Evolutionary conservation across 2,113 vertebrate species (phyloP).

Genomic region (Petrocephalus microphthalmus): DNA sequence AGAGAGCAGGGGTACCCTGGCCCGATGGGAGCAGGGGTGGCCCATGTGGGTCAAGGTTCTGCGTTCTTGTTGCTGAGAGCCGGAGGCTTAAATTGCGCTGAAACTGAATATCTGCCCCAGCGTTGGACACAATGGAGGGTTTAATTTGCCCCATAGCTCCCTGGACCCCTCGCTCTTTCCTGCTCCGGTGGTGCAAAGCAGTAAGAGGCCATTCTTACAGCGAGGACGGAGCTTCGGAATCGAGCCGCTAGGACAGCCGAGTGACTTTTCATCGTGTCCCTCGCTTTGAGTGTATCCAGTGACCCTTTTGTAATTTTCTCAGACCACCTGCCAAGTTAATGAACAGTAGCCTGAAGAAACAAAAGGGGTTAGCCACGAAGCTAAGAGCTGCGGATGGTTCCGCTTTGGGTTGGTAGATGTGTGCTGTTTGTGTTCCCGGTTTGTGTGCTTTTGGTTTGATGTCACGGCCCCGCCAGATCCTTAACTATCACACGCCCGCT

Average conservation of each 20-base stretch:
- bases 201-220: slow-evolving; percentile 2
- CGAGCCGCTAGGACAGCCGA: neutral
- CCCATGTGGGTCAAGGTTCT: slow-evolving; percentile 18
- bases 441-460: neutral
- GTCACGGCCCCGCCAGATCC: neutral
- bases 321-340: neutral
- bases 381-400: neutral
- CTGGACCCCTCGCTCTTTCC: slow-evolving; percentile 19
- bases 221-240: neutral
- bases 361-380: neutral
- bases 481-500: neutral
- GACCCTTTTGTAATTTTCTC: too few relatives aligned
- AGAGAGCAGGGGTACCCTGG: neutral
- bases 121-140: slow-evolving; percentile 23
- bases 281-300: neutral
- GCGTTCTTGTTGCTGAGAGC: slow-evolving; percentile 3
- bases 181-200: slow-evolving; percentile 15
- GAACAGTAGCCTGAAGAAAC: neutral
- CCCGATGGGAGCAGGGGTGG: neutral
- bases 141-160: neutral
- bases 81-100: slow-evolving; percentile 18
- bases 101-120: slow-evolving; percentile 30
- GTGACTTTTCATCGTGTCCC: neutral
- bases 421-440: neutral
- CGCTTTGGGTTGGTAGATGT: neutral